Base-by-base conservation (phyloP, 2,888 invertebrate genomes). In the Dermolepida albohirtum region DNA sequence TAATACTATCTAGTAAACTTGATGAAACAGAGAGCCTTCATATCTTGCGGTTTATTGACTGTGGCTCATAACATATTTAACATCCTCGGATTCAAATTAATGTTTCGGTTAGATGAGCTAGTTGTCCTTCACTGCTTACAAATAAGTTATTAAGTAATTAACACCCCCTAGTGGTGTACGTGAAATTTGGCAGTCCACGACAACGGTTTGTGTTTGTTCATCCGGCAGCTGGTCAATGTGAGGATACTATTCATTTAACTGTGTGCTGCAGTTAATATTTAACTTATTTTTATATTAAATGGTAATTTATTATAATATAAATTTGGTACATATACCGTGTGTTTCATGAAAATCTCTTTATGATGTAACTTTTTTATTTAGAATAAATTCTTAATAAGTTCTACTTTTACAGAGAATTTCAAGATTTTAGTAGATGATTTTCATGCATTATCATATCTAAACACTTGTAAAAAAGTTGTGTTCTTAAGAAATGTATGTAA, bases 121-220 rank as follows among this genome's bases (percentile, higher is more conserved):
- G 34, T 29, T 62, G 59, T 10, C 59, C 59, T 62, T 62, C 59
- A 39, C 47, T 22, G 34, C 17, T 47, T 34, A 62, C 47, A 49
- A 62, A 62, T 62, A 17, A 34, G 47, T 49, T 47, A 62, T 62
- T 62, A 62, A 47, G 43, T 47, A 62, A 62, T 62, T 62, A 62
- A 62, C 59, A 62, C 59, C 59, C 59, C 39, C n/a, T 39, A 17
- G 59, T 17, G 49, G 16, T 49, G 29, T 62, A 47, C 16, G 47
- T 47, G 16, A 47, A 47, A 62, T 62, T 62, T 62, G 47, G 59
- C 14, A 62, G 59, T 47, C 59, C 16, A 39, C 29, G 34, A 62
- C 59, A 34, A 16, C 27, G 34, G 59, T 62, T 47, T 57, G 57
- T 57, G 40, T 47, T 17, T 16, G 7, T 62, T 62, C 59, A 62